phyloP scores from a whole-genome alignment of 1,140 invertebrate genomes.

The Neodiprion virginianus region DNA sequence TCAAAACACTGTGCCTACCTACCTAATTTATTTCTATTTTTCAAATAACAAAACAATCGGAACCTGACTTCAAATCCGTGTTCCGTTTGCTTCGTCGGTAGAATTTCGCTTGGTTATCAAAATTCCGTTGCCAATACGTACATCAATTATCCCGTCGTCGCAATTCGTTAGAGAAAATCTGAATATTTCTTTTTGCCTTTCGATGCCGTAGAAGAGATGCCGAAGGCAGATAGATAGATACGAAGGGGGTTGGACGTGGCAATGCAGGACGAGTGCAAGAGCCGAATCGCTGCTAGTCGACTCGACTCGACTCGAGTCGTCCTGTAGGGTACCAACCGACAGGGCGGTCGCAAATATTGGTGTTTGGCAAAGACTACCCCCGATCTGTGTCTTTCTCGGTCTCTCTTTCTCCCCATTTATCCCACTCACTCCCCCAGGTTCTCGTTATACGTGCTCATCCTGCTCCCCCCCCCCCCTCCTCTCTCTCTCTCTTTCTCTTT shows the following conservation, averaged over 20 bases:
- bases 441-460: neutral
- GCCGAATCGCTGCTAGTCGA: slow-evolving; percentile 34
- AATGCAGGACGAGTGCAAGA: neutral
- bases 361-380: slow-evolving; percentile 64
- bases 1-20: too few relatives aligned
- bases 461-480: neutral
- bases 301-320: slow-evolving; percentile 51
- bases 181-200: neutral
- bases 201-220: neutral
- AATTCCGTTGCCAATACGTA: too few relatives aligned
- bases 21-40: too few relatives aligned
- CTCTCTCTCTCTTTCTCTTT: neutral
- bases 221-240: neutral
- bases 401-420: slow-evolving; percentile 20
- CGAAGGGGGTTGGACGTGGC: neutral
- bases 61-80: too few relatives aligned
- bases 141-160: too few relatives aligned
- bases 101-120: too few relatives aligned
- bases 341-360: slow-evolving; percentile 63
- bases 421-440: neutral
- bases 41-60: too few relatives aligned
- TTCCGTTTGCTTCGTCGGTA: too few relatives aligned
- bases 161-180: too few relatives aligned
- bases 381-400: slow-evolving; percentile 58
- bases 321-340: slow-evolving; percentile 60